phyloP scores from a whole-genome alignment of 2,113 vertebrate genomes.

The Albula glossodonta region DNA sequence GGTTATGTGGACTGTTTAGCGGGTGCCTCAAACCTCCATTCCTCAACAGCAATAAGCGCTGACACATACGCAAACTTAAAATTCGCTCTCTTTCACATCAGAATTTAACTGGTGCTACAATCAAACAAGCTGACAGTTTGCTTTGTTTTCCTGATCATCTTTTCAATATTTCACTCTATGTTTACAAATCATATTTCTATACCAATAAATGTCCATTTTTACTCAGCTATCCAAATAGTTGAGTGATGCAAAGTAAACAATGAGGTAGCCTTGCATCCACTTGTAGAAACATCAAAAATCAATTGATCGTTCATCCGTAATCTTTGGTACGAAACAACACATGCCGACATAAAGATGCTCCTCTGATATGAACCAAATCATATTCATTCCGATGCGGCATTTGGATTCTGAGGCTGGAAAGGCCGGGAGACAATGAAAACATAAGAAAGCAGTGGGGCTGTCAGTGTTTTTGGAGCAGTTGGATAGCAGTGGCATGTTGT shows the following conservation, averaged over 20 bases:
- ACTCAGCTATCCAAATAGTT: neutral
- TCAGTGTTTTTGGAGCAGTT: conserved; percentile 38
- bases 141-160: neutral
- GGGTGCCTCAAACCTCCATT: neutral
- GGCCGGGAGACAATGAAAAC: conserved; percentile 55
- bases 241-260: no score
- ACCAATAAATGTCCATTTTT: neutral
- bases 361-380: neutral
- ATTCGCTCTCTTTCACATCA: neutral
- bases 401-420: conserved; percentile 38
- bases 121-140: neutral
- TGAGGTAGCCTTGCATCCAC: neutral
- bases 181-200: neutral
- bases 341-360: neutral
- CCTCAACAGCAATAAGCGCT: neutral
- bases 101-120: neutral
- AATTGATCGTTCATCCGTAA: neutral
- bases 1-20: neutral
- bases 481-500: conserved; percentile 47
- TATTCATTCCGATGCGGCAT: neutral
- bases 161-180: neutral
- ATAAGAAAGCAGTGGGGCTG: conserved; percentile 51
- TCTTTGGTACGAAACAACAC: neutral
- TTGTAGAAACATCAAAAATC: neutral
- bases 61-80: neutral